Conservation (phyloP, 2,888 invertebrate species). For the Pandemis heparana region DNA sequence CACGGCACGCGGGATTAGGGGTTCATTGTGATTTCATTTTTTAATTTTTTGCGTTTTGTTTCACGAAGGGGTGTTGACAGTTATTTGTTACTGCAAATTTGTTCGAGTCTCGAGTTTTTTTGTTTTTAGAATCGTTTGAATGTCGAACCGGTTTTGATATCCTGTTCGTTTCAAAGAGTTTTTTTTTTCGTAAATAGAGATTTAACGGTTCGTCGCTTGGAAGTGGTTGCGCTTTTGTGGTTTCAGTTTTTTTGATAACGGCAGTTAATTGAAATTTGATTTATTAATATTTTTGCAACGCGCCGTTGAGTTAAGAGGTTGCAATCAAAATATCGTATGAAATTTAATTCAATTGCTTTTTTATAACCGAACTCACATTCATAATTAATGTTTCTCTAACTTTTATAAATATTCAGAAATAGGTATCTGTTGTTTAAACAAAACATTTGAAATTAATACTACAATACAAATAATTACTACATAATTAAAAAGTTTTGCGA, state of each 20-base stretch:
- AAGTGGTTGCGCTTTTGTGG: conserved; percentile 78
- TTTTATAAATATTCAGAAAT: background rate
- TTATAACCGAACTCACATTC: background rate
- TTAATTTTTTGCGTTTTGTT: conserved; percentile 81
- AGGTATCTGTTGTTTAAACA: background rate
- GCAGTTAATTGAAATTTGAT: conserved; percentile 84
- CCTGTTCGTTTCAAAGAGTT: conserved; percentile 69
- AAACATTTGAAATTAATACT: background rate
- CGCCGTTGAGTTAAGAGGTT: conserved; percentile 64
- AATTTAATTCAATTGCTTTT: conserved; percentile 14
- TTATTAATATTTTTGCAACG: conserved; percentile 72
- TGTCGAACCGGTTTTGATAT: conserved; percentile 79
- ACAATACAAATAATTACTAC: no score
- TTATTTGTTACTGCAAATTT: conserved; percentile 82
- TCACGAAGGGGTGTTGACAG: conserved; percentile 86
- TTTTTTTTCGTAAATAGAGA: conserved; percentile 72
- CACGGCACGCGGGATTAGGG: conserved; percentile 82
- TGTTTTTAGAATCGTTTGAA: conserved; percentile 77
- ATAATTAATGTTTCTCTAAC: background rate
- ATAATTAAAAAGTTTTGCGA: no score
- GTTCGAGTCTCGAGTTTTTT: conserved; percentile 72
- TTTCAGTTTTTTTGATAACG: conserved; percentile 67
- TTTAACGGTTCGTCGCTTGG: conserved; percentile 80
- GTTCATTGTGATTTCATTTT: conserved; percentile 75
- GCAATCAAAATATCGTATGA: conserved; percentile 58